phyloP scores from a whole-genome alignment of 2,797 vertebrate species.

The Botia almorhae region DNA sequence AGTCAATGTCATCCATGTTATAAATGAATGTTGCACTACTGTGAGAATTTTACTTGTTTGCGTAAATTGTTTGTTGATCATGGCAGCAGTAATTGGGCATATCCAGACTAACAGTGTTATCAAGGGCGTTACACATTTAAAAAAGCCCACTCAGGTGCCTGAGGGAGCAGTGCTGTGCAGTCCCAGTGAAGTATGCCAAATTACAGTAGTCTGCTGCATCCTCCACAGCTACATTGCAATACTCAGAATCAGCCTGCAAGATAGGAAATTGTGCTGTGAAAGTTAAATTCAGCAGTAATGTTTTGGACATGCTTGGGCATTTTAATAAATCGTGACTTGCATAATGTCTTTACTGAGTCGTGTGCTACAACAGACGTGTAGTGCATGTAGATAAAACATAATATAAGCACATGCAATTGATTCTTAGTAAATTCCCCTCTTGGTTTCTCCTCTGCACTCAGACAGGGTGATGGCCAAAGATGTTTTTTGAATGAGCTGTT shows the following conservation, averaged over 20 bases:
- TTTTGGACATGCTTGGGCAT: background rate
- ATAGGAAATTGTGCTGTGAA: background rate
- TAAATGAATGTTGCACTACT: background rate
- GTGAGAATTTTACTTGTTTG: background rate
- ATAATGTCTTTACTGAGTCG: background rate
- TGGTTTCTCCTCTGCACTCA: background rate
- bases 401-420: background rate
- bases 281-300: background rate
- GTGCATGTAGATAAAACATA: background rate
- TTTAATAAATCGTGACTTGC: conserved; percentile 2
- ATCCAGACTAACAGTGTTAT: background rate
- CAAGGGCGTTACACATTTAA: background rate
- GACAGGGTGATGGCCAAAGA: conserved; percentile 6
- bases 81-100: background rate
- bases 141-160: background rate
- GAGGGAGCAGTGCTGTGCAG: background rate
- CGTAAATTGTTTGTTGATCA: background rate
- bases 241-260: background rate
- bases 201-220: background rate
- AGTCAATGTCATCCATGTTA: background rate
- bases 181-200: background rate
- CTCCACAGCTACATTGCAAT: background rate
- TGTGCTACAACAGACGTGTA: background rate
- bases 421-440: background rate
- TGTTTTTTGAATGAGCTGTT: conserved; percentile 40